Evolutionary conservation across 2,888 invertebrate species (phyloP), one percentile per base, ranked within the genome.

Genomic region (Megamerina dolium): DNA sequence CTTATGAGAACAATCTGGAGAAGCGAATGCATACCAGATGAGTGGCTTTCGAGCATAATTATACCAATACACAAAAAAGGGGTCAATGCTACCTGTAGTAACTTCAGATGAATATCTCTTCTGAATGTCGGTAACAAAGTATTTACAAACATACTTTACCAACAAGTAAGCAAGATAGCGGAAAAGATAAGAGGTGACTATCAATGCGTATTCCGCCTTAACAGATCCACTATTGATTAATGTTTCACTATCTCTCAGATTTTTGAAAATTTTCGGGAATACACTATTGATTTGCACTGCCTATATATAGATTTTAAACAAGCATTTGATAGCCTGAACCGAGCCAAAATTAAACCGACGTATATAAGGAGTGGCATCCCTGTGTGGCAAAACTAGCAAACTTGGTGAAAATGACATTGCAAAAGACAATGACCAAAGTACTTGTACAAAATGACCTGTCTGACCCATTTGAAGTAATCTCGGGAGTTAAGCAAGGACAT

Each of bases 81-180:
- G n/a, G n/a, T n/a, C n/a, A n/a, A n/a, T n/a, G 13, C 26, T 16
- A 16, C 14, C 23, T 37, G 37, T 18, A 13, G 18, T 10, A 38
- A 38, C 20, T 38, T 16, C 18, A 17, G 39, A 12, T 17, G 39
- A 16, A 37, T 42, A 42, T 42, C 18, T 4, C 16, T 42, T n/a
- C 14, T 37, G 13, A 42, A 36, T 30, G 31, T 36, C 17, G 36
- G 36, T 8, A 36, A 36, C 30, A 36, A 42, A 36, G 21, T 36
- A 14, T 42, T 42, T 36, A 42, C 36, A 36, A 42, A 30, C 17
- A 31, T 36, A 12, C 23, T 42, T n/a, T 30, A 42, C 23, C 36
- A 42, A 36, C 14, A 36, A 36, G 17, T 36, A 27, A 42, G 29
- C 5, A 16, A 14, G 20, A 17, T 34, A 12, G 42, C 36, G 4